Conservation (phyloP, 2,797 vertebrate species). For the Catostomus latipinnis region DNA sequence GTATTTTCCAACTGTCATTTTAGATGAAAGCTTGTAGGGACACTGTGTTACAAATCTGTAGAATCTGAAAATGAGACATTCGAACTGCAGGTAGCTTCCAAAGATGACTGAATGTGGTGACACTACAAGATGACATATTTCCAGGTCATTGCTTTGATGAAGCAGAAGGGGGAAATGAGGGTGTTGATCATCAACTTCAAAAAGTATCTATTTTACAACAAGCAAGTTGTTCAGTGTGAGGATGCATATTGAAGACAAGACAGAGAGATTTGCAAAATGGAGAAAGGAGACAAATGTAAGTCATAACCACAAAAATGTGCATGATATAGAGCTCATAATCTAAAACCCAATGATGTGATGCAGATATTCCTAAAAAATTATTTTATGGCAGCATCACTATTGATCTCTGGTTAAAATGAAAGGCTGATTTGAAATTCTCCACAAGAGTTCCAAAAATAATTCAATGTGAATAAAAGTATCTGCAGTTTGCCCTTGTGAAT, state of each 20-base stretch:
- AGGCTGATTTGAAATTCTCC: slow-evolving; percentile 4
- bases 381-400: slow-evolving; percentile 14
- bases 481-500: slow-evolving; percentile 65
- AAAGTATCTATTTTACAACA: slow-evolving; percentile 53
- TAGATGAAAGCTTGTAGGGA: slow-evolving; percentile 20
- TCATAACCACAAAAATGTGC: slow-evolving; percentile 6
- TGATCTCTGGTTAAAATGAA: slow-evolving; percentile 7
- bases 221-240: slow-evolving; percentile 6
- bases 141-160: slow-evolving; percentile 57
- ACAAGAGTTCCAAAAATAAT: slow-evolving; percentile 62
- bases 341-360: neutral
- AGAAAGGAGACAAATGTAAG: slow-evolving; percentile 7
- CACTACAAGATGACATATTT: slow-evolving; percentile 50
- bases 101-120: slow-evolving; percentile 43
- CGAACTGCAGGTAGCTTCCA: slow-evolving; percentile 33
- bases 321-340: slow-evolving; percentile 13
- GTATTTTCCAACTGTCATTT: slow-evolving; percentile 22
- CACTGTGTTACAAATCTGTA: slow-evolving; percentile 28
- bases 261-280: neutral
- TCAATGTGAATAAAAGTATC: slow-evolving; percentile 64
- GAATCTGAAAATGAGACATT: slow-evolving; percentile 46
- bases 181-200: slow-evolving; percentile 57
- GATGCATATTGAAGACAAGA: neutral
- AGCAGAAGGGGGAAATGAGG: slow-evolving; percentile 49
- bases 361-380: slow-evolving; percentile 15